Evolutionary conservation across 2,113 vertebrate genomes (phyloP), one percentile per base, ranked within the genome.

Genomic region (Ciconia maguari): DNA sequence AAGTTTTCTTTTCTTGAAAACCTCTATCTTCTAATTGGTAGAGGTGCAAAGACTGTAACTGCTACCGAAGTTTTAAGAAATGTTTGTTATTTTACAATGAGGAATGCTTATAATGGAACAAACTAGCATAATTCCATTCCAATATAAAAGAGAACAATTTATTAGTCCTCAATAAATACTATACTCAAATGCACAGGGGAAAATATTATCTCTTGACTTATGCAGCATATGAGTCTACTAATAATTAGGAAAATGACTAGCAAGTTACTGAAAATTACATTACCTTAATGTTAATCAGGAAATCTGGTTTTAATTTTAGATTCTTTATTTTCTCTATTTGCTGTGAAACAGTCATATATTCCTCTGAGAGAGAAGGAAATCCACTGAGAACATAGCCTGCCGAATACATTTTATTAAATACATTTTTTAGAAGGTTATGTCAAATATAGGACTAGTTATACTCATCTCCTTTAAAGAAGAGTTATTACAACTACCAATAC

Each of bases 261-360:
- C 57, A 93, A 89, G 68, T 78, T 71, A 77, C 36, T 68, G 51
- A 89, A 88, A 49, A 29, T 51, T 7, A 52, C 10, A 57, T 96
- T 97, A 99, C 99, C 99, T 99, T 99, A 93, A 99, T 99, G 97
- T 99, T 99, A 94, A 99, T 99, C 97, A 99, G 98, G 95, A 99
- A 89, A 98, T 99, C 99, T 1, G 99, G 99, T 48, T 98, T 97
- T 86, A 99, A 91, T 84, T 98, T 98, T 71, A 99, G 97, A 85
- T 97, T 99, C 98, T 96, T 98, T 96, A 99, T 98, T 95, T 99
- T 72, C 55, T 99, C 96, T 89, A 99, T 97, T 98, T 99, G 99
- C 89, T 99, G 98, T 27, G 95, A 82, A 92, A 98, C 96, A 80
- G 97, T 98, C 96, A 99, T 87, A 83, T 96, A 95, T 42, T 99